Conservation (phyloP, 2,888 invertebrate species). For the Cheilosia urbana region DNA sequence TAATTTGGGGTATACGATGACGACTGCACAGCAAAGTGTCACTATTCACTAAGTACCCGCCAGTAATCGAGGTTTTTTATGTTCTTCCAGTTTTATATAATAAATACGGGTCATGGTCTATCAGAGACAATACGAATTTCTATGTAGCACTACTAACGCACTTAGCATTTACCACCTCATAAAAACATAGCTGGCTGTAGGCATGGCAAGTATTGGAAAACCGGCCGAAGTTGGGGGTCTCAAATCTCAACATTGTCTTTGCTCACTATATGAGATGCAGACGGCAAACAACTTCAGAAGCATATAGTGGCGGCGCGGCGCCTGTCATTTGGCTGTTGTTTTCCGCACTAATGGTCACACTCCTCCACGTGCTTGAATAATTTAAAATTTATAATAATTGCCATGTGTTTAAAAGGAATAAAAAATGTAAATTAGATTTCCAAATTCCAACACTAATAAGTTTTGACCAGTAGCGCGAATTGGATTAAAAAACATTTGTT, state of each 20-base stretch:
- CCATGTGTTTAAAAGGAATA: not conserved
- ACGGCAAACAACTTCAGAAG: not conserved
- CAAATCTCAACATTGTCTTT: too few species aligned
- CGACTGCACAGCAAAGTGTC: not conserved
- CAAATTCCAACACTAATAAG: slow-evolving; percentile 7
- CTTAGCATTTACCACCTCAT: too few species aligned
- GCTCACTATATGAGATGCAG: too few species aligned
- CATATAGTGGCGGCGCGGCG: slow-evolving; percentile 13
- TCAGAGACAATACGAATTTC: too few species aligned
- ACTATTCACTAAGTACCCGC: too few species aligned
- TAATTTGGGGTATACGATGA: not conserved
- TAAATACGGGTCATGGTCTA: slow-evolving; percentile 3
- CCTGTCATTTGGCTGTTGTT: slow-evolving; percentile 11
- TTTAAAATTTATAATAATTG: slow-evolving; percentile 27
- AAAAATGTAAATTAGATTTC: slow-evolving; percentile 22
- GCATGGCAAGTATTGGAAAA: too few species aligned
- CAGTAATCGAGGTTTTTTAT: too few species aligned
- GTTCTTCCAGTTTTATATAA: not conserved
- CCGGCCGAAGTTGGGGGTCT: too few species aligned
- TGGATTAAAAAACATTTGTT: not conserved
- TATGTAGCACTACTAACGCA: too few species aligned
- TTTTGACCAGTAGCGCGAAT: slow-evolving; percentile 22
- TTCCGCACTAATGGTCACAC: slow-evolving; percentile 32
- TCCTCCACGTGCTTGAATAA: slow-evolving; percentile 16
- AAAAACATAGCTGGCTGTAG: too few species aligned